A percentile compares a stretch with the other conserved stretches of the same genome.
phyloP scores from a whole-genome alignment of 30 jellyfish, hydroid and myxozoan genomes.

The Aurelia aurita region DNA sequence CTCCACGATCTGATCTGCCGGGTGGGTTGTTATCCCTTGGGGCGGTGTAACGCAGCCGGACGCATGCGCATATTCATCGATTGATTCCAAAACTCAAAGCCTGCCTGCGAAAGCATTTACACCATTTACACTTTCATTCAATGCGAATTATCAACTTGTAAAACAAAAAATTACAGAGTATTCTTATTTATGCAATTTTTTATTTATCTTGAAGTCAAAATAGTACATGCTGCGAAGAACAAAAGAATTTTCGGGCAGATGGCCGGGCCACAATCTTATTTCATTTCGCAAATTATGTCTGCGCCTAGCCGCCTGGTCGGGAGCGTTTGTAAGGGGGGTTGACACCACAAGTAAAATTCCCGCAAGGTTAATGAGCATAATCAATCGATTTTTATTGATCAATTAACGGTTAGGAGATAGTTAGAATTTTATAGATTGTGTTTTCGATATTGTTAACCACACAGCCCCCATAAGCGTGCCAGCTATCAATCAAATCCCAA shows the following conservation, averaged over 20 bases:
- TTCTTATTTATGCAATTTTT: conserved; percentile 39
- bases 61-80: conserved; percentile 82
- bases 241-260: conserved; percentile 70
- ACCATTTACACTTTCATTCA: conserved; percentile 13
- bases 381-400: not conserved
- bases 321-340: conserved; percentile 37
- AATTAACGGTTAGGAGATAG: not conserved
- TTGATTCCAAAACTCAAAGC: too few species aligned
- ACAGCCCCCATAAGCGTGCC: conserved; percentile 24
- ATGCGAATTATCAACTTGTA: conserved; percentile 17
- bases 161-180: conserved; percentile 59
- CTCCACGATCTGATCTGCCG: conserved; percentile 24
- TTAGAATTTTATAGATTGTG: not conserved
- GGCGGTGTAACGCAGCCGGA: conserved; percentile 74
- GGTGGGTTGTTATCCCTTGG: conserved; percentile 76
- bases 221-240: conserved; percentile 55
- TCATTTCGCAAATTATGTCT: conserved; percentile 31
- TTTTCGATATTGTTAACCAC: not conserved
- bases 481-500: not conserved
- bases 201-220: conserved; percentile 42
- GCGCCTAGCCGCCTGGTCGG: conserved; percentile 61
- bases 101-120: conserved; percentile 6
- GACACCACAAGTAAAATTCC: not conserved
- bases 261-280: conserved; percentile 66
- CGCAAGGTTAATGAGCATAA: conserved; percentile 5